These are phyloP conservation scores for Drosophila arizonae DNA, from an alignment of 1,140 invertebrate species.

Conservation along the genomic window DNA sequence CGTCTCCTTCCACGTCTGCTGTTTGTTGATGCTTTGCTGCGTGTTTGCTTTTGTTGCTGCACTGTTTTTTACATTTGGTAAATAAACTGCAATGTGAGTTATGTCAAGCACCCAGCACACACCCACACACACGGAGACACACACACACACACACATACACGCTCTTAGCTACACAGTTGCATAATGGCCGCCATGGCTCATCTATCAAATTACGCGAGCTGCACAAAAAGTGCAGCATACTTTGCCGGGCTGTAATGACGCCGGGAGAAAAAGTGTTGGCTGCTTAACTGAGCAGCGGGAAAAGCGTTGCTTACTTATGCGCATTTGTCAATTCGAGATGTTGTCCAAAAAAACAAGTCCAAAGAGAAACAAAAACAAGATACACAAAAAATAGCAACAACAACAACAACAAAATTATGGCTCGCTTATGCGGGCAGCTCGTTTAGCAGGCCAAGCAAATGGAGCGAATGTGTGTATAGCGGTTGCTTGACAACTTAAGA, in stretches of 20 bases:
- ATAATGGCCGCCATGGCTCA: slow-evolving; percentile 76
- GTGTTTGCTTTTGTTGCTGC: slow-evolving; percentile 55
- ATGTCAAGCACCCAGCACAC: slow-evolving; percentile 62
- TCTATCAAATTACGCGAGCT: slow-evolving; percentile 74
- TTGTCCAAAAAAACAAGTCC: slow-evolving; percentile 8
- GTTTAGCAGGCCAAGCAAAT: slow-evolving; percentile 26
- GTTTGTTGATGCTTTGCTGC: slow-evolving; percentile 54
- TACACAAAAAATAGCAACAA: background rate
- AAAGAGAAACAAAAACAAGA: background rate
- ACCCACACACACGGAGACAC: background rate
- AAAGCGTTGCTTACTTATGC: slow-evolving; percentile 49
- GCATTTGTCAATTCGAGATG: slow-evolving; percentile 48
- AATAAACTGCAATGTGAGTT: slow-evolving; percentile 77
- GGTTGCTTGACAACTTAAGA: background rate
- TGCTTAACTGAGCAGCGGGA: slow-evolving; percentile 26
- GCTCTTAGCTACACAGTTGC: slow-evolving; percentile 36
- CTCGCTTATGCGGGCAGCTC: slow-evolving; percentile 23
- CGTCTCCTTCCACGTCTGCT: slow-evolving; percentile 43
- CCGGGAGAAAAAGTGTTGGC: slow-evolving; percentile 57
- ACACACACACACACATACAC: background rate
- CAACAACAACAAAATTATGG: background rate
- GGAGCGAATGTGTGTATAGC: background rate
- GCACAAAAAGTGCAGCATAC: slow-evolving; percentile 68
- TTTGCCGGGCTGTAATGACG: slow-evolving; percentile 54
- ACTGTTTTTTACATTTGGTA: slow-evolving; percentile 64